phyloP scores from a whole-genome alignment of 2,113 vertebrate species.

The Zapornia atra region DNA sequence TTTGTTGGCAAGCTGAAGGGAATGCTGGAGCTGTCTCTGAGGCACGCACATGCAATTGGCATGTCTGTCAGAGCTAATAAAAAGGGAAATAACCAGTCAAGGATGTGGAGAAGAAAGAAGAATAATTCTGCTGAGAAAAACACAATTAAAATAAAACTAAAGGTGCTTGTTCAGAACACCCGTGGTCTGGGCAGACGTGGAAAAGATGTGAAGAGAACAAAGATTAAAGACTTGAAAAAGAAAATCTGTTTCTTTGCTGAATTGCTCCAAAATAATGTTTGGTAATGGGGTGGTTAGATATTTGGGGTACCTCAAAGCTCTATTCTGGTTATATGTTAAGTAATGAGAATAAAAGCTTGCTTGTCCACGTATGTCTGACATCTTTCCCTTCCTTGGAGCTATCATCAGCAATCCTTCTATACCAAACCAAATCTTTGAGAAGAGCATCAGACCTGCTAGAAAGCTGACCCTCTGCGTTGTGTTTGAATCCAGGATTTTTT shows the following conservation, averaged over 20 bases:
- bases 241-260: not conserved
- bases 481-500: not conserved
- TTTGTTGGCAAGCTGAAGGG: slow-evolving; percentile 9
- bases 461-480: not conserved
- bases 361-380: not conserved
- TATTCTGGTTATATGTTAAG: too few relatives aligned
- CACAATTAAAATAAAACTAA: not conserved
- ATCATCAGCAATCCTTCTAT: not conserved
- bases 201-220: not conserved
- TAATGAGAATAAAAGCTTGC: too few relatives aligned
- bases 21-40: not conserved
- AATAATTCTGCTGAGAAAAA: not conserved
- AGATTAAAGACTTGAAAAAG: not conserved
- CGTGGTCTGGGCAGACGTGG: not conserved
- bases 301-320: not conserved
- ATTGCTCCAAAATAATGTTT: not conserved
- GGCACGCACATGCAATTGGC: not conserved
- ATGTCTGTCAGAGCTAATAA: slow-evolving; percentile 8
- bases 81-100: not conserved
- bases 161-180: not conserved
- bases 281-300: not conserved
- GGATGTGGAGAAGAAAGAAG: not conserved
- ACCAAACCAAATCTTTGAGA: not conserved
- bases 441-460: not conserved
- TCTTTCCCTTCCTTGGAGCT: not conserved